Conservation (phyloP, 2,797 vertebrate genomes). For the Kryptolebias ocellatus region DNA sequence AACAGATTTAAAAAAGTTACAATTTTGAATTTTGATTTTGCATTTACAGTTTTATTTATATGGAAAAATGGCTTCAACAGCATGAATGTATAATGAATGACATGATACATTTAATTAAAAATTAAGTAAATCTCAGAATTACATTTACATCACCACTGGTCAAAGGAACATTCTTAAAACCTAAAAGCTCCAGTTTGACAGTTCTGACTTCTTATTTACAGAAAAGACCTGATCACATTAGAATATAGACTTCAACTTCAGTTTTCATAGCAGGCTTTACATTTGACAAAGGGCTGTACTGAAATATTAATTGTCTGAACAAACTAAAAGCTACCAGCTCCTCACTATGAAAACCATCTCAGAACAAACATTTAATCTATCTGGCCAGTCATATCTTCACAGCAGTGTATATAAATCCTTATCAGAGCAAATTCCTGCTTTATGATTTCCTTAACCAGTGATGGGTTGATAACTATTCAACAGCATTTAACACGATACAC, state of each 20-base stretch:
- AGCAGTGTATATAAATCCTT: conserved; percentile 19
- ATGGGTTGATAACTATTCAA: conserved; percentile 20
- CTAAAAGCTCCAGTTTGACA: not conserved
- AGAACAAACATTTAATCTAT: conserved; percentile 26
- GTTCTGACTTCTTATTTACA: too few species aligned
- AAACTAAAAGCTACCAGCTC: conserved; percentile 3
- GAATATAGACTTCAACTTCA: too few species aligned
- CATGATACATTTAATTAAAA: too few species aligned
- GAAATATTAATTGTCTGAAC: conserved; percentile 3
- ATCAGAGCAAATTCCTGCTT: conserved; percentile 24
- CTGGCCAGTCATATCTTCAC: not conserved
- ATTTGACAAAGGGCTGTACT: not conserved
- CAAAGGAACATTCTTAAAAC: not conserved
- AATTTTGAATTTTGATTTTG: too few species aligned
- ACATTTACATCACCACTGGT: not conserved
- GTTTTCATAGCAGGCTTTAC: not conserved
- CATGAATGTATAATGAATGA: too few species aligned
- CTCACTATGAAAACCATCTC: conserved; percentile 20
- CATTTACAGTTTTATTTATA: too few species aligned
- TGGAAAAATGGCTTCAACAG: too few species aligned
- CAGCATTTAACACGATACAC: conserved; percentile 3
- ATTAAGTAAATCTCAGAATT: not conserved
- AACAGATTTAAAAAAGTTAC: too few species aligned
- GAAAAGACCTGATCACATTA: too few species aligned
- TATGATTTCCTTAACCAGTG: conserved; percentile 39